Conservation (phyloP, 2,113 vertebrate species). For the Columba janthina region DNA sequence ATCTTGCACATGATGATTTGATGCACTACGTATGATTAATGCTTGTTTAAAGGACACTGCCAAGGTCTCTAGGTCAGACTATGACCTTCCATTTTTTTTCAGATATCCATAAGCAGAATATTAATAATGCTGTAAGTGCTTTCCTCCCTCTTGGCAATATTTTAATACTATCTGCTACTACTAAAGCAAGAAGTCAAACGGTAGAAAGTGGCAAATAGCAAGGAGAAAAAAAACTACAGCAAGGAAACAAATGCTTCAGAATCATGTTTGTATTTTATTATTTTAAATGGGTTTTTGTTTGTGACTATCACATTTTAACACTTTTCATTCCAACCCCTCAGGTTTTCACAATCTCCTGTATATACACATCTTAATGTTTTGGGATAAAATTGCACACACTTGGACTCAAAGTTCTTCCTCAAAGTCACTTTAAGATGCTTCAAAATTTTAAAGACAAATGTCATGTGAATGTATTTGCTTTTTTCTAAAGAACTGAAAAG, state of each 20-base stretch:
- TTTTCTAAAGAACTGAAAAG: neutral
- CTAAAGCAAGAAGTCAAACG: neutral
- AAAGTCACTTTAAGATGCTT: neutral
- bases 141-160: neutral
- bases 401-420: neutral
- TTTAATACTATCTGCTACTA: neutral
- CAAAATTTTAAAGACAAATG: neutral
- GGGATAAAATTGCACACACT: neutral
- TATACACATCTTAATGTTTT: neutral
- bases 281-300: neutral
- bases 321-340: neutral
- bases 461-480: neutral
- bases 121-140: conserved; percentile 33
- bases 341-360: neutral
- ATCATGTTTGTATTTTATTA: neutral
- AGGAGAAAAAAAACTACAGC: neutral
- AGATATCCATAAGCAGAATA: conserved; percentile 22
- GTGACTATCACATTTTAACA: neutral
- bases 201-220: neutral
- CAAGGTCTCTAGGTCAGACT: conserved; percentile 60
- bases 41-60: conserved; percentile 64
- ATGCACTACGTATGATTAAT: conserved; percentile 60
- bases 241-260: neutral
- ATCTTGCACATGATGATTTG: conserved; percentile 59
- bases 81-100: conserved; percentile 11